phyloP scores from a whole-genome alignment of 2,797 vertebrate species.

The Halcyon chelicuti region DNA sequence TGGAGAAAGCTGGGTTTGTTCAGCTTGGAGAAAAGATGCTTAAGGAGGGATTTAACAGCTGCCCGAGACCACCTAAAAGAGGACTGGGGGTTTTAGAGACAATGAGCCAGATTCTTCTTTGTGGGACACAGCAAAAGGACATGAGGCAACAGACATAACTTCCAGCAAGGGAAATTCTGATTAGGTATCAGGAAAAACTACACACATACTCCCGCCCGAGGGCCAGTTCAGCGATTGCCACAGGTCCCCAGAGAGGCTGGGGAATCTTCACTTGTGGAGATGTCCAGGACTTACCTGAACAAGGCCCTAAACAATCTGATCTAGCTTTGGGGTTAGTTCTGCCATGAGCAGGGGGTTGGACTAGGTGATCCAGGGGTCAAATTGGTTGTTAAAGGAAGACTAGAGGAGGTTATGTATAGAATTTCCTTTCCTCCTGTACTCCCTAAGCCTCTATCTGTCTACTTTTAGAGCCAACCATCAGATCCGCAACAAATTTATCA shows the following conservation, averaged over 20 bases:
- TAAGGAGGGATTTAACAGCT: background rate
- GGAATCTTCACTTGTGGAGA: background rate
- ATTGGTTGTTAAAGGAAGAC: background rate
- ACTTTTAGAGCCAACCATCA: background rate
- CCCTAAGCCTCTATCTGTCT: background rate
- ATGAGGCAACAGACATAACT: background rate
- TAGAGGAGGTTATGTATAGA: background rate
- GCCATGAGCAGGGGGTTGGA: background rate
- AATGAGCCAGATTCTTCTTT: background rate
- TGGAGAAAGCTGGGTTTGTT: background rate
- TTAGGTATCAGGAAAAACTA: background rate
- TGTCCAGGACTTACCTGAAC: background rate
- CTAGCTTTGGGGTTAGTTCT: background rate
- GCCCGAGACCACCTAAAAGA: background rate
- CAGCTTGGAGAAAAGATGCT: background rate
- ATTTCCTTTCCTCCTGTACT: background rate
- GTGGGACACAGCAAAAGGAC: background rate
- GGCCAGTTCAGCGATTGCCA: background rate
- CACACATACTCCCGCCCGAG: rapidly evolving
- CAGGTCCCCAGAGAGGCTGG: background rate
- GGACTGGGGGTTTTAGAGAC: background rate
- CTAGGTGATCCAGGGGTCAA: background rate
- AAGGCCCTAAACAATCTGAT: background rate
- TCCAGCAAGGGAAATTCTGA: background rate
- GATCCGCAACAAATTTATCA: background rate